Base-by-base conservation (phyloP, 2,888 invertebrate species). In the Opisthograptis luteolata region DNA sequence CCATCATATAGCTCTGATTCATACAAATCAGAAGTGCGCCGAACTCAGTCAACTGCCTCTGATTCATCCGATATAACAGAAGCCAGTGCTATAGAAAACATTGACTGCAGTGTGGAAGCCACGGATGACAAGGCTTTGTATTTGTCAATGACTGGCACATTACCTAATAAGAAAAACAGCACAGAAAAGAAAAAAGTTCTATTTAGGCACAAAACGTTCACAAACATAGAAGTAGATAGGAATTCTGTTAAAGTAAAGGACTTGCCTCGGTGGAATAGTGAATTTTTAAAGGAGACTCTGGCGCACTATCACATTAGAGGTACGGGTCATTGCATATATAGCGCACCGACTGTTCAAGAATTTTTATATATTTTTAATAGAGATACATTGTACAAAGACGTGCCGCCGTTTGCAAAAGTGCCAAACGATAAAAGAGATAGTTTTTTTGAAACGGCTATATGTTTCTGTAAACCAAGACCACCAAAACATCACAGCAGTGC, bases 181-280 rank as follows among this genome's bases (percentile, higher is more conserved):
- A 41, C 63, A 10, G 64, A 64, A n/a, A 80, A 79, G 49, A 87
- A 84, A 52, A 87, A 84, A 65, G 83, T 88, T 1, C 72, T 90
- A 12, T 90, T 90, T 64, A 82, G 90, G 44, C 87, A 90, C 64
- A 90, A 86, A 79, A 90, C 90, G 3, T 90, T 90, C 57, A 89
- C 90, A 5, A 89, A 87, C 55, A 88, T 88, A 20, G 88, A 90
- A 74, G 73, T 76, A 19, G 87, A 89, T 56, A 80, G 85, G 66
- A 83, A 81, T 66, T 87, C 85, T 8, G 60, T 73, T 3, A 79
- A 75, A 62, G 55, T 76, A 1, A 81, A 65, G 68, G 81, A 82
- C 62, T 68, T 82, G 19, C 79, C 82, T 2, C 77, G 73, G 55
- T 81, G 82, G 79, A 78, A 84, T 51, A 76, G 72, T 59, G 73